Conservation (phyloP, 2,888 invertebrate genomes). For the Drosophila colorata region DNA sequence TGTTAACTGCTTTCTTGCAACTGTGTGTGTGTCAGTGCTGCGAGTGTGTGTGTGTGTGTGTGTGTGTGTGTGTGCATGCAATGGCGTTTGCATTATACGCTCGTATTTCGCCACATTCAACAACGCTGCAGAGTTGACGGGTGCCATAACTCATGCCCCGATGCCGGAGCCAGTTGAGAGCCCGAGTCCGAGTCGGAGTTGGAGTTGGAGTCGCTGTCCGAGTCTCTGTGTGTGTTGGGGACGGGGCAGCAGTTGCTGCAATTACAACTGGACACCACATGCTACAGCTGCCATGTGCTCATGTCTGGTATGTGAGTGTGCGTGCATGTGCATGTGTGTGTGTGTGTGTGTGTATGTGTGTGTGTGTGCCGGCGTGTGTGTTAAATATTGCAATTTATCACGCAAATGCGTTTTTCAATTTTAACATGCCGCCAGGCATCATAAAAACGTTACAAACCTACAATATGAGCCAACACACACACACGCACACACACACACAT, state of each 20-base stretch:
- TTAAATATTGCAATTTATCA: slow-evolving; percentile 85
- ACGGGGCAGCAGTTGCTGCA: slow-evolving; percentile 71
- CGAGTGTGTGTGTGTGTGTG: slow-evolving; percentile 33
- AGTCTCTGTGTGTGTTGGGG: slow-evolving; percentile 24
- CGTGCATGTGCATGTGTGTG: slow-evolving; percentile 6
- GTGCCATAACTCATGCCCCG: slow-evolving; percentile 79
- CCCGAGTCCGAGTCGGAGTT: slow-evolving; percentile 36
- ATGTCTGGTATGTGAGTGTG: slow-evolving; percentile 27
- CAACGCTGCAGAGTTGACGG: slow-evolving; percentile 75
- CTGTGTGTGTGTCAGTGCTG: slow-evolving; percentile 45
- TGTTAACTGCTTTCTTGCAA: slow-evolving; percentile 77
- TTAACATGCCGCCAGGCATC: slow-evolving; percentile 85
- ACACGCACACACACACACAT: slow-evolving; percentile 10
- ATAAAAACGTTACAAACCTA: slow-evolving; percentile 82
- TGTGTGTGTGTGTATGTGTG: slow-evolving; percentile 22
- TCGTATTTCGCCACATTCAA: slow-evolving; percentile 81
- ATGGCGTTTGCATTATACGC: slow-evolving; percentile 81
- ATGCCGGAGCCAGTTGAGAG: slow-evolving; percentile 53
- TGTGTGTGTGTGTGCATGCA: slow-evolving; percentile 60
- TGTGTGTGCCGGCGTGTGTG: slow-evolving; percentile 67
- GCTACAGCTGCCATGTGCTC: slow-evolving; percentile 72
- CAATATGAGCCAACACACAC: slow-evolving; percentile 56
- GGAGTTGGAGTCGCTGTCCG: slow-evolving; percentile 25
- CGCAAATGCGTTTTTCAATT: slow-evolving; percentile 85
- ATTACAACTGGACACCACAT: slow-evolving; percentile 78